A percentile compares a stretch with the other conserved stretches of the same genome.
These are phyloP conservation scores for Lysandra bellargus DNA, from an alignment of 2,888 invertebrate species.

Conservation along the genomic window DNA sequence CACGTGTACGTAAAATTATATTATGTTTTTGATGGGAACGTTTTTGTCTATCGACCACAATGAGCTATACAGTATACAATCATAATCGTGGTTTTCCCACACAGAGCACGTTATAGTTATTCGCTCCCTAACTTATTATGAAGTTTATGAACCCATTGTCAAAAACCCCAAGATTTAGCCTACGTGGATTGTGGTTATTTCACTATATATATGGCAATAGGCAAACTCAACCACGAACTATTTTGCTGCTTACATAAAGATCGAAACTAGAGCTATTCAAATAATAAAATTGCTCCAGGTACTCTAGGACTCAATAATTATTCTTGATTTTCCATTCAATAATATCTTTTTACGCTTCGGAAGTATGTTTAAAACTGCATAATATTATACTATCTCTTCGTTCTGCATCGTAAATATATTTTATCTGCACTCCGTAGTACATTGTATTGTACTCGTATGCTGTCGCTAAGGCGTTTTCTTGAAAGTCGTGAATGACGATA, in stretches of 20 bases:
- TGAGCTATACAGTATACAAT: not conserved
- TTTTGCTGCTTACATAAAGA: not conserved
- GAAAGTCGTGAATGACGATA: conserved; percentile 50
- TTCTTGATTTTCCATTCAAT: not conserved
- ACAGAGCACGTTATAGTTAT: not conserved
- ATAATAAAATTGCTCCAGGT: too few species aligned
- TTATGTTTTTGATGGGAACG: not conserved
- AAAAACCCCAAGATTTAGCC: not conserved
- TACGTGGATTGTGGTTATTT: not conserved
- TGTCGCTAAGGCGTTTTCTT: conserved; percentile 49
- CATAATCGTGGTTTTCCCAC: not conserved
- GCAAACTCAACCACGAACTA: not conserved
- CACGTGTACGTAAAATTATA: too few species aligned
- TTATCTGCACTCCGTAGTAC: conserved; percentile 38
- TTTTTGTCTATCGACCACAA: not conserved
- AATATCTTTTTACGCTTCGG: not conserved
- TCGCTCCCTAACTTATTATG: not conserved
- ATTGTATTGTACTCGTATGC: conserved; percentile 44
- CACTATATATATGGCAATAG: not conserved
- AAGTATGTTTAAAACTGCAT: not conserved
- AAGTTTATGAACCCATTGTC: not conserved
- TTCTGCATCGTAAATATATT: conserved; percentile 7
- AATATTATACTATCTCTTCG: not conserved
- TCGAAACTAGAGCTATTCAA: not conserved
- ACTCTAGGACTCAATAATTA: not conserved